phyloP scores from a whole-genome alignment of 1,140 invertebrate species.

The Adoxophyes honmai region DNA sequence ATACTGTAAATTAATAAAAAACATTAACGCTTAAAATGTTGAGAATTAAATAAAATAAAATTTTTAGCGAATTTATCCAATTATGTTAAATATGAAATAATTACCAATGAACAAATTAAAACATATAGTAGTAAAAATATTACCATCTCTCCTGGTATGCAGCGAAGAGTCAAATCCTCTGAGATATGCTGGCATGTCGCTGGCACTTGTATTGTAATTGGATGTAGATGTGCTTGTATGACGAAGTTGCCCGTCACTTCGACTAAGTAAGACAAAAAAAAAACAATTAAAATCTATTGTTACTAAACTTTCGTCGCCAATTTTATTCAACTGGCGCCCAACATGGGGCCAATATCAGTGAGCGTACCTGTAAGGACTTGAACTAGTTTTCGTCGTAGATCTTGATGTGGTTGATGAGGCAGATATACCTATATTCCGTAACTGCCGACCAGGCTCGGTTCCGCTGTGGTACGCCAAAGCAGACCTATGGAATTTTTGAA shows the following conservation, averaged over 20 bases:
- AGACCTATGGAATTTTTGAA: constrained; percentile 80
- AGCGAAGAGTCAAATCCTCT: constrained; percentile 80
- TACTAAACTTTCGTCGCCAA: constrained; percentile 7
- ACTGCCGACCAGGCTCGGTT: constrained; percentile 61
- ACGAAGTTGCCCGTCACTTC: constrained; percentile 87
- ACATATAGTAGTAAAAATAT: constrained; percentile 10
- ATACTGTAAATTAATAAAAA: no score
- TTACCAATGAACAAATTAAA: no score
- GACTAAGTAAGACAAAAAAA: constrained; percentile 31
- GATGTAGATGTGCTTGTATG: constrained; percentile 90
- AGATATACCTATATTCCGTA: constrained; percentile 94
- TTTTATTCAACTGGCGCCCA: constrained; percentile 5
- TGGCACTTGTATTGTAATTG: constrained; percentile 86
- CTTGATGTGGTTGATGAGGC: constrained; percentile 95
- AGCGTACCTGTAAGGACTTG: constrained; percentile 88
- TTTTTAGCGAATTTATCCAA: no score
- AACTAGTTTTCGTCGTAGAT: constrained; percentile 95
- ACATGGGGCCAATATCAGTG: not conserved
- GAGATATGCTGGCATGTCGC: constrained; percentile 84
- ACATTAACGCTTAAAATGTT: no score
- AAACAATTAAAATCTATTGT: not conserved
- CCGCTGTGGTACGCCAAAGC: constrained; percentile 89
- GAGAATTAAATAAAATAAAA: no score
- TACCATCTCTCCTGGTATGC: constrained; percentile 66
- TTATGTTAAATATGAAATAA: no score